Conservation (phyloP, 2,888 invertebrate genomes). For the Drosophila nigritarsus region DNA sequence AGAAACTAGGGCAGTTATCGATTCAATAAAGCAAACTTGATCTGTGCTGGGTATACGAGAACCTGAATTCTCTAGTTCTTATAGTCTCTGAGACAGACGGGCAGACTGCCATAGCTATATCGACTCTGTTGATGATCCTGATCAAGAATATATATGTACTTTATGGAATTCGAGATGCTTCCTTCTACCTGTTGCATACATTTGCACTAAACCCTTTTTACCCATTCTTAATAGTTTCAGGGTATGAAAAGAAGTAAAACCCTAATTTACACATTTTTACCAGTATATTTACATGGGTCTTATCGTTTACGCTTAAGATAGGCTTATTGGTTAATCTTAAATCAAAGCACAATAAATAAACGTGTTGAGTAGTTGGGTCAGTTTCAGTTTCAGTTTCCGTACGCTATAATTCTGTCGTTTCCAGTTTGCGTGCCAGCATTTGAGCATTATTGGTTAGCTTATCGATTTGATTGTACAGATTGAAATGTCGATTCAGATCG, state of each 20-base stretch:
- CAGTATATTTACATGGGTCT: slow-evolving; percentile 45
- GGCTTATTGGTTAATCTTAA: slow-evolving; percentile 18
- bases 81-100: no score
- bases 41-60: no score
- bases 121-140: no score
- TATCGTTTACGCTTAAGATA: slow-evolving; percentile 13
- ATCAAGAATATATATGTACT: no score
- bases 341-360: slow-evolving; percentile 57
- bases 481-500: slow-evolving; percentile 87
- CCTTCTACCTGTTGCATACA: no score
- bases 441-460: slow-evolving; percentile 88
- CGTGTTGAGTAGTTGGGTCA: slow-evolving; percentile 14
- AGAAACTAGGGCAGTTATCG: no score
- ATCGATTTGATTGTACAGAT: slow-evolving; percentile 90
- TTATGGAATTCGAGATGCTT: no score
- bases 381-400: slow-evolving; percentile 8
- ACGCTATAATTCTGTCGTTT: slow-evolving; percentile 90
- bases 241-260: background rate
- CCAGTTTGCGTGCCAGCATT: slow-evolving; percentile 89
- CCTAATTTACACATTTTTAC: background rate
- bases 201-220: no score
- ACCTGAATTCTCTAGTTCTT: no score
- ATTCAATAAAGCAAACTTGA: no score
- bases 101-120: no score
- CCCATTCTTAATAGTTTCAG: no score